Percentiles rank a stretch among this genome's conserved stretches.
phyloP scores from a whole-genome alignment of 2,888 invertebrate species.

The Argyresthia albistria region DNA sequence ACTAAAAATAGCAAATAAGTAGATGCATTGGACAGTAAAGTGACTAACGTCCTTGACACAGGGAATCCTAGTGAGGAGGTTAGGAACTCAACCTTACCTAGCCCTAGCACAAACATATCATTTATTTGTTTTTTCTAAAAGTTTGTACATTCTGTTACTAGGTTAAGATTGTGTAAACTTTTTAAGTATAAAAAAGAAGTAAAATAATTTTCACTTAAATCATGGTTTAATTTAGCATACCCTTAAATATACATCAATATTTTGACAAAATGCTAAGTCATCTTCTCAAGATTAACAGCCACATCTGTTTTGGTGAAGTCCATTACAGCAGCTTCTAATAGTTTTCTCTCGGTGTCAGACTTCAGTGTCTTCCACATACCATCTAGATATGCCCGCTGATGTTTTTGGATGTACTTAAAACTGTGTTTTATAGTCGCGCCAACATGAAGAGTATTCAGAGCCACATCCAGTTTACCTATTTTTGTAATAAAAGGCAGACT shows the following conservation, averaged over 20 bases:
- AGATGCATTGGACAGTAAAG: no score
- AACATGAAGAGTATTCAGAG: constrained; percentile 77
- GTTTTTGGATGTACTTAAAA: constrained; percentile 79
- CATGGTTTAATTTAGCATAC: no score
- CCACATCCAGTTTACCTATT: constrained; percentile 74
- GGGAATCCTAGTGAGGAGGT: no score
- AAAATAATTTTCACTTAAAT: no score
- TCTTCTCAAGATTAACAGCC: constrained; percentile 51
- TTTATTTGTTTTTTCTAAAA: no score
- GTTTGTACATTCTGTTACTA: no score
- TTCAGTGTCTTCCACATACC: constrained; percentile 73
- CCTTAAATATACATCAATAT: not conserved
- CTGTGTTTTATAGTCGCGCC: constrained; percentile 87
- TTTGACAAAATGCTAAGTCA: constrained; percentile 21
- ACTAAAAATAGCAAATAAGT: no score
- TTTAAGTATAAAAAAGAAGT: no score
- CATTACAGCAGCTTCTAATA: constrained; percentile 63
- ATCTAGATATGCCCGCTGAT: constrained; percentile 78
- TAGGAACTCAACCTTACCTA: no score
- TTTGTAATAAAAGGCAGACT: constrained; percentile 79
- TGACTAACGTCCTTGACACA: no score
- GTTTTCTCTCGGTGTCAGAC: constrained; percentile 74
- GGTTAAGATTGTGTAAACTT: no score
- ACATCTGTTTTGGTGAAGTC: constrained; percentile 62
- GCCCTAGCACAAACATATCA: no score